These are phyloP conservation scores for Tokudaia muenninki DNA, from an alignment of 2,797 vertebrate species.

Conservation along the genomic window DNA sequence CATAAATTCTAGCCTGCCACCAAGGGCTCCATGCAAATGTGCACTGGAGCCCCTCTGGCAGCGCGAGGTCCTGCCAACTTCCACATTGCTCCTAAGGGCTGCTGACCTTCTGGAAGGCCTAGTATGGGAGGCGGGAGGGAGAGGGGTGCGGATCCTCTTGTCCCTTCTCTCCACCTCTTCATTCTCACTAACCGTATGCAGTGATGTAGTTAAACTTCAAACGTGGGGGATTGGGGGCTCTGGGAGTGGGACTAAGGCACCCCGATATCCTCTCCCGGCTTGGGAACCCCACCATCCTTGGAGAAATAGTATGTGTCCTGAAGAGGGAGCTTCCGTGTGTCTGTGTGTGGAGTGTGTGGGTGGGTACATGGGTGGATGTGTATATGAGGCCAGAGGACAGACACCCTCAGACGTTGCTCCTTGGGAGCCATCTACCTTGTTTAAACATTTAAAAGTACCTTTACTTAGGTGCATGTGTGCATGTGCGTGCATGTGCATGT, in stretches of 20 bases:
- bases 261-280: neutral
- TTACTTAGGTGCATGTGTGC: neutral
- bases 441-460: neutral
- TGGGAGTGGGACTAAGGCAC: neutral
- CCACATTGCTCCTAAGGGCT: neutral
- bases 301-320: neutral
- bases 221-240: neutral
- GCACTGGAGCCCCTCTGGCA: neutral
- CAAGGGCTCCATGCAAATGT: slow-evolving; percentile 23
- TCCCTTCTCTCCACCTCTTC: neutral
- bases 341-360: neutral
- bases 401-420: neutral
- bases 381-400: neutral
- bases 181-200: neutral
- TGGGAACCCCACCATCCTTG: neutral
- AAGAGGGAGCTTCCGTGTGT: neutral
- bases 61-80: neutral
- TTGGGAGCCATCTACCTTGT: neutral
- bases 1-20: slow-evolving; percentile 47
- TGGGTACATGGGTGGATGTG: neutral
- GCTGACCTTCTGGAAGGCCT: neutral
- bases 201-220: neutral
- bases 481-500: neutral
- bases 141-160: neutral
- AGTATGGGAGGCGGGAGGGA: fast-evolving